Evolutionary conservation across 2,797 vertebrate genomes (phyloP), one percentile per base, ranked within the genome.

Genomic region (Schizopygopsis malacanthus): DNA sequence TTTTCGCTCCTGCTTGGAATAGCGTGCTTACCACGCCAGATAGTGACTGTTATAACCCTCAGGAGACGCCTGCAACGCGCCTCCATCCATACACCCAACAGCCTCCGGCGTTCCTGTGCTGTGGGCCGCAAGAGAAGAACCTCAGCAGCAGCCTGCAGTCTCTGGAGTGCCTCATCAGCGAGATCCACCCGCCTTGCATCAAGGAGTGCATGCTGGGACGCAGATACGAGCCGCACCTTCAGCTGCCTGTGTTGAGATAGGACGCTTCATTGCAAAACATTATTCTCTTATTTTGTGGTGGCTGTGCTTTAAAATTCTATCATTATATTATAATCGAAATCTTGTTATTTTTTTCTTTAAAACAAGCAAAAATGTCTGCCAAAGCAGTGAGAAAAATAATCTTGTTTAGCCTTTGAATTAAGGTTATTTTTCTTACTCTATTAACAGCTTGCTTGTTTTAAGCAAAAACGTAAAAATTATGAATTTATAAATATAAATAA

Each of bases 91-190:
- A 85, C 94, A 90, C 20, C 93, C 91, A 20, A 37, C 65, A 67
- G 89, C n/a, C 90, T 88, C 85, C 86, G 92, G 93, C 1, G 43
- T 81, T 18, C 65, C 65, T 37, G 65, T 67, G 65, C 33, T 67
- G 65, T 3, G 28, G 95, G 86, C 93, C 97, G 90, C 94, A 97
- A 87, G 95, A 95, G 89, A 95, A 97, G 79, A 96, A 94, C 18
- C 97, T 99, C 87, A 98, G 98, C 96, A 98, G 97, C 96, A 99
- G 98, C 94, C 96, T 99, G 90, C 98, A 97, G 96, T 99, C 97
- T 80, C 95, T 99, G 95, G 98, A 99, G 95, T 98, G 97, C 95
- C 97, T 99, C 95, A 98, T 99, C 96, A 99, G 97, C 54, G 98
- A 98, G 95, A 97, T 99, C 93, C 98, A 97, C 90, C 98, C 98